Base-by-base conservation (phyloP, 2,113 vertebrate species). In the Passer domesticus region DNA sequence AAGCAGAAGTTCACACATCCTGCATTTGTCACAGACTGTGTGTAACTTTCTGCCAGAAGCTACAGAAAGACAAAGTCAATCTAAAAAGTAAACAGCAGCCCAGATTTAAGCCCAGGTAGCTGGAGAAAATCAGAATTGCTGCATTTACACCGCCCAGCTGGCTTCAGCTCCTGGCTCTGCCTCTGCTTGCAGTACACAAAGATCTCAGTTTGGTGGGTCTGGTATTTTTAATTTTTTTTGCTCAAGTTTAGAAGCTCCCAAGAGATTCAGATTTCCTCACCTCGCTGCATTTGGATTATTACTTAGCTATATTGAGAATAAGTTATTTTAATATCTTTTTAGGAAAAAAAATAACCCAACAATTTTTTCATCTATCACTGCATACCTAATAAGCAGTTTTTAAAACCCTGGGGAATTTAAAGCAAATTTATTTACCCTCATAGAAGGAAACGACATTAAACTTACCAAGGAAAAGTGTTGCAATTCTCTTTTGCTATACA, bases 351-450 rank as follows among this genome's bases (percentile, higher is more conserved):
- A 24, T 0, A 39, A 43, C 62, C 20, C 79, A 68, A 23, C 28
- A 17, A 81, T 90, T 91, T 75, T 70, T 79, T 90, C 60, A 67
- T 85, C 81, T 92, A 64, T 77, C 43, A 52, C 72, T 81, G 64
- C 85, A 86, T 74, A 92, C 33, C 60, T 77, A 92, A 87, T 63
- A 92, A 77, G 68, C 49, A 56, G 35, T 31, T 92, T 74, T 87
- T 74, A 87, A 92, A 67, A 69, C 87, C 44, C 89, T 49, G 31
- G 52, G 64, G 89, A 74, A 91, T 91, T 87, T 73, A 80, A 92
- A 95, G 87, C 55, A 96, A 94, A 95, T 94, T 93, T 95, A 96
- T 97, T 96, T 96, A 87, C 63, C 82, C 74, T 94, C 49, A 44
- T 39, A 87, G 92, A 88, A 93, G 80, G 78, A 88, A 96, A 94